phyloP scores from a whole-genome alignment of 2,113 vertebrate genomes.

The Perca fluviatilis region DNA sequence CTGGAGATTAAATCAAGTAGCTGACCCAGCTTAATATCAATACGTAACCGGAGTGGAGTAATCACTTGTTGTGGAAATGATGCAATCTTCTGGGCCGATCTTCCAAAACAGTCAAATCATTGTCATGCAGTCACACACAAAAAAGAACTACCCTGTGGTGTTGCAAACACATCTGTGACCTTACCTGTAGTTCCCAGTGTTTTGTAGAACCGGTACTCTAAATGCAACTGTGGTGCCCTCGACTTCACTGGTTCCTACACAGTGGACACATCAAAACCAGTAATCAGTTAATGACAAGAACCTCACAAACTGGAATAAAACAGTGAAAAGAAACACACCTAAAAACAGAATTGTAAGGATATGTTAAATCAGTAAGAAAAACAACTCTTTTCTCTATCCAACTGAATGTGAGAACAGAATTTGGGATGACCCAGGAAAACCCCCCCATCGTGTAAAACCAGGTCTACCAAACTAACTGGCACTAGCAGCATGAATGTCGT shows the following conservation, averaged over 20 bases:
- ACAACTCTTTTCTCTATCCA: neutral
- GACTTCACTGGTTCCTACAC: conserved; percentile 98
- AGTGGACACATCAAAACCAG: conserved; percentile 47
- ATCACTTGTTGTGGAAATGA: conserved; percentile 77
- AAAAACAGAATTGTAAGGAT: neutral
- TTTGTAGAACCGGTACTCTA: conserved; percentile 99
- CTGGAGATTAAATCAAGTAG: conserved; percentile 49
- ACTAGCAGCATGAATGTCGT: neutral
- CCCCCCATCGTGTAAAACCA: neutral
- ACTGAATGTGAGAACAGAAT: neutral
- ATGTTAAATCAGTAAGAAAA: neutral
- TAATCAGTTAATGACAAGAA: neutral
- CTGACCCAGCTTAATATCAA: conserved; percentile 37
- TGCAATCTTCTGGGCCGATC: conserved; percentile 59
- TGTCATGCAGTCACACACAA: conserved; percentile 13
- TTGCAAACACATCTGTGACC: conserved; percentile 36
- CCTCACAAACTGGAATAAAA: neutral
- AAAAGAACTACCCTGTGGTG: neutral
- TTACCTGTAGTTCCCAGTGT: conserved; percentile 94
- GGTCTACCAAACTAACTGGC: neutral
- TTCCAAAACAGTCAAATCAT: conserved; percentile 58
- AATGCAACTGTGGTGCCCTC: conserved; percentile 96
- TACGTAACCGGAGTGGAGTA: conserved; percentile 43
- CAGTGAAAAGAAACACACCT: neutral
- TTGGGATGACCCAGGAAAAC: conserved; percentile 5